phyloP scores from a whole-genome alignment of 1,140 invertebrate genomes.

The Hydropsyche tenuis region DNA sequence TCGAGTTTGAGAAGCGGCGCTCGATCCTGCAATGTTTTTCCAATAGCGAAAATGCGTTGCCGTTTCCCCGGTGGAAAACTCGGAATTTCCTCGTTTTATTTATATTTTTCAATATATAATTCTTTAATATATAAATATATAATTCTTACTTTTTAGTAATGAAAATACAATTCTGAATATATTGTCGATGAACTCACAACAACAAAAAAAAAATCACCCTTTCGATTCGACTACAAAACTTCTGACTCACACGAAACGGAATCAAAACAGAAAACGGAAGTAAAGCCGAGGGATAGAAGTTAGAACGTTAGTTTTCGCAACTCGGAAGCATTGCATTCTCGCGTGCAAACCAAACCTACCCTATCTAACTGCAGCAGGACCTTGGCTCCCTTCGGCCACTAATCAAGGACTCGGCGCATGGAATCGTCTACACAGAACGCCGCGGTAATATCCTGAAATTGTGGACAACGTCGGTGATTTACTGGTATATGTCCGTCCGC shows the following conservation, averaged over 20 bases:
- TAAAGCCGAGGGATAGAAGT: too few relatives aligned
- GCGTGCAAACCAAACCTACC: not conserved
- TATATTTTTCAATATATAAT: not conserved
- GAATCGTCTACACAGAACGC: not conserved
- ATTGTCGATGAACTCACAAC: too few relatives aligned
- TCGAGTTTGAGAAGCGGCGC: slow-evolving; percentile 14
- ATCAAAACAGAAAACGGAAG: too few relatives aligned
- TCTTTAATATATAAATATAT: too few relatives aligned
- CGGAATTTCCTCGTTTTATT: not conserved
- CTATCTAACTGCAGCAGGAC: not conserved
- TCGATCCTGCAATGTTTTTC: slow-evolving; percentile 9
- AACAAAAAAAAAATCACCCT: too few relatives aligned
- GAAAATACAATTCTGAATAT: too few relatives aligned
- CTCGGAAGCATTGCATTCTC: not conserved
- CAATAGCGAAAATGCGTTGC: slow-evolving; percentile 18
- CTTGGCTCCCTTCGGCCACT: not conserved
- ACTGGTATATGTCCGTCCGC: not conserved
- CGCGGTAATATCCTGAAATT: slow-evolving; percentile 16
- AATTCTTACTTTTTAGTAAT: too few relatives aligned
- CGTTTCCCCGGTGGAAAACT: not conserved
- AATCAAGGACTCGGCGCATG: slow-evolving; percentile 1
- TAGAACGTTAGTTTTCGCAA: too few relatives aligned
- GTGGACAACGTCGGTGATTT: slow-evolving; percentile 18
- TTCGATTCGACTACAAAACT: too few relatives aligned
- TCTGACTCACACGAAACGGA: too few relatives aligned